Evolutionary conservation across 2,888 invertebrate species (phyloP).

Genomic region (Ophion slaviceki): DNA sequence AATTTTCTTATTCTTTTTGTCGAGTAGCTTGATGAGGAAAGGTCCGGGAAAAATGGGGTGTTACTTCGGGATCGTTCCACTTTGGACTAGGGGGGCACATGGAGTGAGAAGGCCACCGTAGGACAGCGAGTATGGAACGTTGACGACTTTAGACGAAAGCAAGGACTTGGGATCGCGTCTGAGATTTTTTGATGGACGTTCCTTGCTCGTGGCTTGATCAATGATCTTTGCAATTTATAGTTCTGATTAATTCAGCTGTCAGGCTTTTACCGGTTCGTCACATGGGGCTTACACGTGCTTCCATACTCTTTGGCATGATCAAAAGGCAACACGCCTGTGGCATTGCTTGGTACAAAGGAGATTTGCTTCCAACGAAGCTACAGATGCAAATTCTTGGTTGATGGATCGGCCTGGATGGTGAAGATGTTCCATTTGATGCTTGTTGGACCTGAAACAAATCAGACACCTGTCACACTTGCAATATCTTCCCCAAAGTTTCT

Average conservation of each 20-base stretch:
- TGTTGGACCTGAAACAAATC: background rate
- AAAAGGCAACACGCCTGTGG: background rate
- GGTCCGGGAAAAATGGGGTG: background rate
- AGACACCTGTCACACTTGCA: no score
- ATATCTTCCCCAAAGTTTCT: no score
- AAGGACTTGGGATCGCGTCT: background rate
- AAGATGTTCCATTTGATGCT: background rate
- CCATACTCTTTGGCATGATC: background rate
- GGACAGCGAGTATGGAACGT: background rate
- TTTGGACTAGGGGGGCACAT: no score
- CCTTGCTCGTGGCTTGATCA: background rate
- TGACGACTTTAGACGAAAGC: background rate
- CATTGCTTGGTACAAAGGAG: background rate
- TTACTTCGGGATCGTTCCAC: no score
- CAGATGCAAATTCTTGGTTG: background rate
- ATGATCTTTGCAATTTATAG: background rate
- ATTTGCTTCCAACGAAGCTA: background rate
- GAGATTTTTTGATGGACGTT: background rate
- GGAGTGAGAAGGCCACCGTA: no score
- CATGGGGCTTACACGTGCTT: no score
- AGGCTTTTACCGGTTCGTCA: no score
- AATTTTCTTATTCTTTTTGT: background rate
- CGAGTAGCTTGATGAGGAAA: slow-evolving; percentile 21
- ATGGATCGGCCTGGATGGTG: background rate
- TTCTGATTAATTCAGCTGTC: background rate